A percentile compares a stretch with the other conserved stretches of the same genome.
These are phyloP conservation scores for Columba livia DNA, from an alignment of 2,113 vertebrate species.

Conservation along the genomic window DNA sequence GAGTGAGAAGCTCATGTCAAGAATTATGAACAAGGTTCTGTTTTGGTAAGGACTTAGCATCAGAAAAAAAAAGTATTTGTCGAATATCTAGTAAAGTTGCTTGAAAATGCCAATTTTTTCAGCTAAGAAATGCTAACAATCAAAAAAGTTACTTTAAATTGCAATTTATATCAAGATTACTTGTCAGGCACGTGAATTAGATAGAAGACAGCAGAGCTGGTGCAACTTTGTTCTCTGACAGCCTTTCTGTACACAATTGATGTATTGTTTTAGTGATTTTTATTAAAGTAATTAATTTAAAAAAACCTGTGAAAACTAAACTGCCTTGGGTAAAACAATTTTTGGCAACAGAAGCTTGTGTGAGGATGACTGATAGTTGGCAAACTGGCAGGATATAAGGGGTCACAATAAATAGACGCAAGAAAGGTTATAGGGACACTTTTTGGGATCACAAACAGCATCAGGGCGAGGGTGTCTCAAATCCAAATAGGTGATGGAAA, in stretches of 20 bases:
- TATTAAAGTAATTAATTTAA: neutral
- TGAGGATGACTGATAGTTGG: neutral
- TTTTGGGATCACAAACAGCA: neutral
- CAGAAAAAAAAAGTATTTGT: neutral
- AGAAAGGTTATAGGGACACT: neutral
- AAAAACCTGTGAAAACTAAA: neutral
- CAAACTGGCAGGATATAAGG: neutral
- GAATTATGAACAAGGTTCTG: neutral
- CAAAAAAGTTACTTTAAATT: neutral
- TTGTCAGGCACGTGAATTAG: neutral
- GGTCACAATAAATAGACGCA: neutral
- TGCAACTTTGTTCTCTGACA: neutral
- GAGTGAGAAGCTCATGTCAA: neutral
- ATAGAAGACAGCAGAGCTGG: neutral
- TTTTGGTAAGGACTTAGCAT: neutral
- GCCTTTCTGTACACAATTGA: neutral
- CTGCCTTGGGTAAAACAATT: neutral
- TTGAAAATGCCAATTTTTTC: neutral
- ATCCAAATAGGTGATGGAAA: neutral
- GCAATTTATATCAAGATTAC: neutral
- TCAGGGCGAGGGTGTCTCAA: neutral
- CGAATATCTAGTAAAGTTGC: neutral
- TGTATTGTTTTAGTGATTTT: neutral
- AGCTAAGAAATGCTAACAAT: neutral
- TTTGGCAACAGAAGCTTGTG: neutral